Conservation (phyloP, 2,797 vertebrate species). For the Periparus ater region DNA sequence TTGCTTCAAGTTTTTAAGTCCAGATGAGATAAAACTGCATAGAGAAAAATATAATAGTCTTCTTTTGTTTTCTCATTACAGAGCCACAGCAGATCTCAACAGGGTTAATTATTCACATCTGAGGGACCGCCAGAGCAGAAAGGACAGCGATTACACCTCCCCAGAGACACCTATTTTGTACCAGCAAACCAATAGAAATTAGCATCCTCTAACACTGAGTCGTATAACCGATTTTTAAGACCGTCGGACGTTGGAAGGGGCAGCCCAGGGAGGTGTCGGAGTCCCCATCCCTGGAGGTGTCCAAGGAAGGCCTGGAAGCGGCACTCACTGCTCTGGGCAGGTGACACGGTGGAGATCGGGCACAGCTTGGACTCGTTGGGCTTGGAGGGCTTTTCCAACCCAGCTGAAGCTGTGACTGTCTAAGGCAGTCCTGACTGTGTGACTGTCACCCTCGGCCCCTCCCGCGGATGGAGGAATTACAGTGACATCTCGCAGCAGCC, state of each 20-base stretch:
- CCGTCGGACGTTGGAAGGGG: accelerated
- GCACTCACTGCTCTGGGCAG: not conserved
- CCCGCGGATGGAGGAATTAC: not conserved
- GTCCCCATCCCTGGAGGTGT: accelerated
- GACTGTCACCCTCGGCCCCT: not conserved
- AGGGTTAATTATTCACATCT: not conserved
- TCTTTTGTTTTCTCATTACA: not conserved
- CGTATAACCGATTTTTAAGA: not conserved
- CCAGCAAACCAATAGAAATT: not conserved
- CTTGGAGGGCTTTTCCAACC: not conserved
- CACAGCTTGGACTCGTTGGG: accelerated
- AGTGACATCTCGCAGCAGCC: not conserved
- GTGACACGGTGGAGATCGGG: accelerated
- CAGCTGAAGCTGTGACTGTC: not conserved
- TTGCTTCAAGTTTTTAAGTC: not conserved
- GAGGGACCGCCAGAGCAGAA: not conserved
- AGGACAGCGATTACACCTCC: no score
- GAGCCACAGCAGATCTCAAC: not conserved
- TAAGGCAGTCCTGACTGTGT: not conserved
- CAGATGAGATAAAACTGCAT: not conserved
- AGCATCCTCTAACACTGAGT: not conserved
- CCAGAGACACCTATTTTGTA: not conserved
- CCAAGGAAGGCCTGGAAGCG: not conserved
- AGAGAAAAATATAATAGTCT: not conserved
- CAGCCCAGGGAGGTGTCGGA: not conserved